Evolutionary conservation across 2,888 invertebrate genomes (phyloP).

Genomic region (Malthinus flaveolus): DNA sequence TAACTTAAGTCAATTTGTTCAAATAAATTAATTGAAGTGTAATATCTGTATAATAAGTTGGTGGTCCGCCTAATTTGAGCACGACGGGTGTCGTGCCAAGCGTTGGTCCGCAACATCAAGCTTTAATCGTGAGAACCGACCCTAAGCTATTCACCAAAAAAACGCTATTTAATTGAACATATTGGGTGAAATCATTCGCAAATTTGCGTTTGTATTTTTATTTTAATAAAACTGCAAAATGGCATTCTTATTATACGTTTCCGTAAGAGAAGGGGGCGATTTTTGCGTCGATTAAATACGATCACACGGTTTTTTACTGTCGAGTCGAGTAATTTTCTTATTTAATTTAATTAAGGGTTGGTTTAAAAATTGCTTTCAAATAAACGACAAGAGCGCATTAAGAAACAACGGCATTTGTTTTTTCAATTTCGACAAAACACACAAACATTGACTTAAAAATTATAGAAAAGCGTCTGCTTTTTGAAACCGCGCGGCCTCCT

Average conservation of each 20-base stretch:
- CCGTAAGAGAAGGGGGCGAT: not conserved
- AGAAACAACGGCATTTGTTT: too few species aligned
- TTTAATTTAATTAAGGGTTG: not conserved
- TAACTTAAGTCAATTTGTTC: not conserved
- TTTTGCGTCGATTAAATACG: not conserved
- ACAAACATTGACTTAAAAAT: too few species aligned
- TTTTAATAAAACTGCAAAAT: conserved; percentile 23
- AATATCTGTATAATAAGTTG: conserved; percentile 45
- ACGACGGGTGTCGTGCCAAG: conserved; percentile 46
- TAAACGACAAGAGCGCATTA: too few species aligned
- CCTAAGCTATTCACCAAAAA: conserved; percentile 35
- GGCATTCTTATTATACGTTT: conserved; percentile 5
- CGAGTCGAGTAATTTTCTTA: not conserved
- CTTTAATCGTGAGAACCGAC: conserved; percentile 49
- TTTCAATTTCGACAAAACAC: too few species aligned
- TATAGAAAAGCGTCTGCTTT: too few species aligned
- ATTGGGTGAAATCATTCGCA: conserved; percentile 33
- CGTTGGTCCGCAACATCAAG: conserved; percentile 50
- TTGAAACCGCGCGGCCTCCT: too few species aligned
- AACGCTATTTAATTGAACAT: conserved; percentile 33
- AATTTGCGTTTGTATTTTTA: conserved; percentile 26
- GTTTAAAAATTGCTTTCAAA: too few species aligned
- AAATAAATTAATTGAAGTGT: conserved; percentile 47
- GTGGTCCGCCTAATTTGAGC: conserved; percentile 44
- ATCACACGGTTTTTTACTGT: not conserved